Evolutionary conservation across 53 echinoderm and acorn worm genomes (phyloP), one percentile per base, ranked within the genome.

Genomic region (Zoroaster sp.): DNA sequence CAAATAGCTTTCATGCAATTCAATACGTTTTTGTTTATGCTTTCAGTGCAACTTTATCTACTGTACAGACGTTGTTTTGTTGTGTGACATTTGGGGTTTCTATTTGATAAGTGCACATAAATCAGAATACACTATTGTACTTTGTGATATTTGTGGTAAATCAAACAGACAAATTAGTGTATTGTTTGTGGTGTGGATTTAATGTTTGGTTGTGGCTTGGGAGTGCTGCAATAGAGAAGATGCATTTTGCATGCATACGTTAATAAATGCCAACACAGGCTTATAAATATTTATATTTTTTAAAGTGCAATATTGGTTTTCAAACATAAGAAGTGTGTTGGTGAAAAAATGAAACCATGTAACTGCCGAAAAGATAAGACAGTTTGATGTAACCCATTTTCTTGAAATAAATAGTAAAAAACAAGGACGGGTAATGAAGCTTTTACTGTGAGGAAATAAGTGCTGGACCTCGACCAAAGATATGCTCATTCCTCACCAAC

Each of bases 291-390:
- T 71, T 85, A 85, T 85, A 85, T 49, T 85, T 74, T n/a, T 85
- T 85, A 41, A 85, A 85, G 85, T 85, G 85, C 85, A 85, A 85
- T 85, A 85, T 85, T 85, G 85, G 69, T 85, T 85, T 85, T 49
- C 52, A 70, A 41, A 70, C 46, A 35, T 71, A 49, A 70, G 37
- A 71, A 85, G 45, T n/a, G 47, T 70, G 69, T 47, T 85, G 70
- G 42, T 81, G 66, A 68, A 67, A 37, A 30, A 40, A 41, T 81
- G 41, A 67, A 81, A 42, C 43, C 81, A 59, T 63, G 81, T 66
- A 17, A 81, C 81, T 81, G 66, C 81, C 81, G 41, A 40, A 31
- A 13, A 40, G 66, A 66, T 18, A 17, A 36, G 39, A 76, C 76
- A 76, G 46, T 33, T 76, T 46, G 17, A 47, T 18, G 42, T 76